Conservation (phyloP, 2,888 invertebrate genomes). For the Marasmarcha lunaedactyla region DNA sequence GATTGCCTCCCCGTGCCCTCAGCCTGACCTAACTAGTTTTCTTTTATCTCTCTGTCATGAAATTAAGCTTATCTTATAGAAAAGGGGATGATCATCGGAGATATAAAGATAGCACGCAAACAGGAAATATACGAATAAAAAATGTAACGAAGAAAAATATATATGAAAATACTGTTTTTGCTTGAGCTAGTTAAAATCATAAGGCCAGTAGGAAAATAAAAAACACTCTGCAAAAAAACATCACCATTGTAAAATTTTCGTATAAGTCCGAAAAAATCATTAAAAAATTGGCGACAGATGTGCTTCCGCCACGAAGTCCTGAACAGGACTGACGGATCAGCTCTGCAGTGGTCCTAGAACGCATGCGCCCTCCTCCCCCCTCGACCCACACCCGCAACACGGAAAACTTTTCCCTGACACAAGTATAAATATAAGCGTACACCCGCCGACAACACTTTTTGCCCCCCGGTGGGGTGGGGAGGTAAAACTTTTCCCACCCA, state of each 20-base stretch:
- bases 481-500: constrained; percentile 65
- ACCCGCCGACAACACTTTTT: constrained; percentile 69
- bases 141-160: too few relatives aligned
- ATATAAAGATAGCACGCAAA: too few relatives aligned
- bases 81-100: constrained; percentile 1
- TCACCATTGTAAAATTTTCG: constrained; percentile 3
- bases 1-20: constrained; percentile 34
- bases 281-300: constrained; percentile 6
- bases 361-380: constrained; percentile 50
- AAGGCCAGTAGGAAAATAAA: too few relatives aligned
- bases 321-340: constrained; percentile 53
- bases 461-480: constrained; percentile 49
- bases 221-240: constrained; percentile 6
- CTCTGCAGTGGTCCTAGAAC: constrained; percentile 39
- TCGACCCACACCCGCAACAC: constrained; percentile 57
- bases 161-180: too few relatives aligned
- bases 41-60: constrained; percentile 16
- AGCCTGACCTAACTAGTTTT: constrained; percentile 29
- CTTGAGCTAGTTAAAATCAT: too few relatives aligned
- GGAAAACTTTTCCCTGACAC: constrained; percentile 69
- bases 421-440: constrained; percentile 58
- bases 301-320: constrained; percentile 29
- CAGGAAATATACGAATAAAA: too few relatives aligned
- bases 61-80: neutral
- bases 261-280: constrained; percentile 3